These are phyloP conservation scores for Tillus elongatus DNA, from an alignment of 2,888 invertebrate species.

Conservation along the genomic window DNA sequence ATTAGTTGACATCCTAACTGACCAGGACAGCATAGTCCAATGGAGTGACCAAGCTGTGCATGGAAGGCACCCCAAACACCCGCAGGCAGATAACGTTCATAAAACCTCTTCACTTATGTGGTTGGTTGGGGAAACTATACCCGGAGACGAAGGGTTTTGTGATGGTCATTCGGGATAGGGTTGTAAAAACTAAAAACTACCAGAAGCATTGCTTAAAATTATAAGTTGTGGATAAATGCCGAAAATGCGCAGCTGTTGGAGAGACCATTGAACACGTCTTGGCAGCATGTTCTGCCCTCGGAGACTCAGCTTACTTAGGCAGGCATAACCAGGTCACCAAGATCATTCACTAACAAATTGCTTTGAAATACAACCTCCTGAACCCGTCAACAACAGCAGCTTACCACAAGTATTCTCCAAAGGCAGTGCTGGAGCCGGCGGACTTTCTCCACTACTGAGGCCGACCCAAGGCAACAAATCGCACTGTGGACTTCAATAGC, in stretches of 20 bases:
- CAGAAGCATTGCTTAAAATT: not conserved
- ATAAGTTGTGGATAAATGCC: not conserved
- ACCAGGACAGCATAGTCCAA: not conserved
- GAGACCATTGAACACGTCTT: constrained; percentile 1
- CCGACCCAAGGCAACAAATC: not conserved
- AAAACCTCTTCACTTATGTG: not conserved
- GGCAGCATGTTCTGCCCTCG: not conserved
- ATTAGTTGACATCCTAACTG: no score
- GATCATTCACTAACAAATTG: not conserved
- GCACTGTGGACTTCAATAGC: not conserved
- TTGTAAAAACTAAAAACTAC: not conserved
- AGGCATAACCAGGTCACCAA: constrained; percentile 1
- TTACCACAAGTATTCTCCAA: not conserved
- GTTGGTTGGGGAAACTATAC: not conserved
- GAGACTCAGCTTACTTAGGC: constrained; percentile 1
- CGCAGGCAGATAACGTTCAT: not conserved
- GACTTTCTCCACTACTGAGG: not conserved
- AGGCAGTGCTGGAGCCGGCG: not conserved
- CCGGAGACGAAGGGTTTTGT: constrained; percentile 2
- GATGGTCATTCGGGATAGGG: not conserved
- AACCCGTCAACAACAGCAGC: not conserved
- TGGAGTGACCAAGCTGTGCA: not conserved
- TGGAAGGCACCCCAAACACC: not conserved
- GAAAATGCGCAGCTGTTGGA: not conserved
- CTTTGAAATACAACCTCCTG: not conserved